Conservation (phyloP, 2,888 invertebrate genomes). For the Lymantria dispar region DNA sequence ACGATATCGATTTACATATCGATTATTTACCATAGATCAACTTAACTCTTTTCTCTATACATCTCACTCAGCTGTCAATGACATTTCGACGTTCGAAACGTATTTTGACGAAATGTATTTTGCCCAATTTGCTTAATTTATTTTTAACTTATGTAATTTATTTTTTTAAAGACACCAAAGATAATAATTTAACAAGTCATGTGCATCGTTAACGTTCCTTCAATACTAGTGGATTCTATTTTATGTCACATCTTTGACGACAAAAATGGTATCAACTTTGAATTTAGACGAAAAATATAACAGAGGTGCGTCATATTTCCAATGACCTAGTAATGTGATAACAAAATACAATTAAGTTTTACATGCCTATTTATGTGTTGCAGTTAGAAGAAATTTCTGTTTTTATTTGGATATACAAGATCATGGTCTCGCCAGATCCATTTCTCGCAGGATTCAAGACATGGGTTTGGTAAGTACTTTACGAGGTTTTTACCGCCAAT, state of each 20-base stretch:
- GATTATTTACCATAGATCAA: slow-evolving; percentile 67
- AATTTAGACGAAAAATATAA: slow-evolving; percentile 75
- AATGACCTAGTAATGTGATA: slow-evolving; percentile 32
- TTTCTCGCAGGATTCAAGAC: slow-evolving; percentile 87
- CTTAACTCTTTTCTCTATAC: slow-evolving; percentile 57
- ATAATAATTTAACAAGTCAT: slow-evolving; percentile 10
- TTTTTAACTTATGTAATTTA: slow-evolving; percentile 51
- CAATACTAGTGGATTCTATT: slow-evolving; percentile 17
- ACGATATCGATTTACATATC: slow-evolving; percentile 55
- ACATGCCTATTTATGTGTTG: slow-evolving; percentile 34
- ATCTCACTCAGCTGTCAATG: slow-evolving; percentile 73
- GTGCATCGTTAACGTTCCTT: slow-evolving; percentile 15
- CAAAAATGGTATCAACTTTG: slow-evolving; percentile 73
- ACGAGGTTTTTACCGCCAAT: slow-evolving; percentile 54
- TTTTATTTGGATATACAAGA: slow-evolving; percentile 91
- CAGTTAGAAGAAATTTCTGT: slow-evolving; percentile 84
- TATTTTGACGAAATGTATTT: slow-evolving; percentile 60
- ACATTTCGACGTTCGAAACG: slow-evolving; percentile 66
- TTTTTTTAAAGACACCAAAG: slow-evolving; percentile 18
- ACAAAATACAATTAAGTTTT: slow-evolving; percentile 12
- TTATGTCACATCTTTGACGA: slow-evolving; percentile 17
- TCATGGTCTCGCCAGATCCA: slow-evolving; percentile 83
- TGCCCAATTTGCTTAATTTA: slow-evolving; percentile 41
- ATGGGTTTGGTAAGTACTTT: slow-evolving; percentile 86
- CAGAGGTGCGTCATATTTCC: slow-evolving; percentile 59